Evolutionary conservation across 2,797 vertebrate species (phyloP).

Genomic region (Scolopax bukidnonensis): DNA sequence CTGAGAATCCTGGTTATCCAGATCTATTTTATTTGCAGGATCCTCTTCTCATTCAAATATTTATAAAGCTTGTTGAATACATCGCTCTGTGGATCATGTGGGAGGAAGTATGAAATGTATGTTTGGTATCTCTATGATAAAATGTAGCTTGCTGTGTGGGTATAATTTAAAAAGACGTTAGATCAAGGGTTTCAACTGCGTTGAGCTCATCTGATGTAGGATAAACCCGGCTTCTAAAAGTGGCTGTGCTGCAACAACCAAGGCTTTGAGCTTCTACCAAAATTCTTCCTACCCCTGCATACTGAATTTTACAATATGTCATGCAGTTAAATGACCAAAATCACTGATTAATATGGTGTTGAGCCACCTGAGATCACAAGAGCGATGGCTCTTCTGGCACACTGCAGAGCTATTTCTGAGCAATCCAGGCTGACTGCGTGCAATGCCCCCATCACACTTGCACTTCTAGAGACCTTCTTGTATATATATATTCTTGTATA

Average conservation of each 20-base stretch:
- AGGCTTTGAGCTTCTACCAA: neutral
- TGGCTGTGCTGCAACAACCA: neutral
- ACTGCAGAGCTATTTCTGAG: neutral
- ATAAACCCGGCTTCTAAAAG: neutral
- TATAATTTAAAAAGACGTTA: constrained; percentile 39
- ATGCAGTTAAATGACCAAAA: neutral
- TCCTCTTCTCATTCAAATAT: constrained; percentile 56
- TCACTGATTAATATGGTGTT: neutral
- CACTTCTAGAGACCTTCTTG: neutral
- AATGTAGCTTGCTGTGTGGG: constrained; percentile 44
- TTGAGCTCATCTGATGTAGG: constrained; percentile 30
- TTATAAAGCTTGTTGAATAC: constrained; percentile 44
- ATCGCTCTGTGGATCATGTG: constrained; percentile 40
- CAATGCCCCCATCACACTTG: neutral
- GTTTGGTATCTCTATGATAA: constrained; percentile 45
- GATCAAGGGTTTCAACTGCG: neutral
- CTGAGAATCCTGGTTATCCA: neutral
- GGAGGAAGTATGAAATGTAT: constrained; percentile 56
- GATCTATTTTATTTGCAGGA: constrained; percentile 24
- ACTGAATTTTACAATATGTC: neutral
- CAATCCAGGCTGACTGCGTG: neutral
- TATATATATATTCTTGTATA: too few relatives aligned
- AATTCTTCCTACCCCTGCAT: neutral
- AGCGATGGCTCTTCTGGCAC: neutral
- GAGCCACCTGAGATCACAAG: neutral